Evolutionary conservation across 2,797 vertebrate species (phyloP).

Genomic region (Gymnopithys bicolor): DNA sequence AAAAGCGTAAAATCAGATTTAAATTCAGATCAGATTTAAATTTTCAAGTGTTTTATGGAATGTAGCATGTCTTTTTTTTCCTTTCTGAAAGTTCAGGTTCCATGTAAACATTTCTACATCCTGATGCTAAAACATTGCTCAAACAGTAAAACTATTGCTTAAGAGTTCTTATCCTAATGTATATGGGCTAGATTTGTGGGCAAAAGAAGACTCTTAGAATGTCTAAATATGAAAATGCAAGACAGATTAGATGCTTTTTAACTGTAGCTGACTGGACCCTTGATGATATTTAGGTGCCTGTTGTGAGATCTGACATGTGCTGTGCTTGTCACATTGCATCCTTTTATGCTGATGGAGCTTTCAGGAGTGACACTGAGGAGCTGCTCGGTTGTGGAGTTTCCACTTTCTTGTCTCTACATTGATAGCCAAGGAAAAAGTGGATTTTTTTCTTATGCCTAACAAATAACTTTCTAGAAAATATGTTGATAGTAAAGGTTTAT

Average conservation of each 20-base stretch:
- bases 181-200: not conserved
- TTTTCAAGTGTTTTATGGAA: not conserved
- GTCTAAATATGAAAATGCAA: not conserved
- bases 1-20: not conserved
- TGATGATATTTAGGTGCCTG: not conserved
- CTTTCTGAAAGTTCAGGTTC: not conserved
- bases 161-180: not conserved
- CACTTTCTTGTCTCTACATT: not conserved
- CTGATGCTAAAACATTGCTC: not conserved
- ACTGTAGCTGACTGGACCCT: not conserved
- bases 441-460: not conserved
- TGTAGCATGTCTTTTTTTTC: not conserved
- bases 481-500: not conserved
- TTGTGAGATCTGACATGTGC: not conserved
- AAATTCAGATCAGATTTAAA: not conserved
- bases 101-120: not conserved
- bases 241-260: not conserved
- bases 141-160: not conserved
- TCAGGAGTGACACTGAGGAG: not conserved
- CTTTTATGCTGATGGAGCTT: not conserved
- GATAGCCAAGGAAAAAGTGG: not conserved
- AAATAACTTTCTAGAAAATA: not conserved
- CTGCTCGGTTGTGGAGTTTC: not conserved
- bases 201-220: not conserved
- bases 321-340: accelerated